Evolutionary conservation across 2,888 invertebrate species (phyloP).

Genomic region (Dynastes tityus): DNA sequence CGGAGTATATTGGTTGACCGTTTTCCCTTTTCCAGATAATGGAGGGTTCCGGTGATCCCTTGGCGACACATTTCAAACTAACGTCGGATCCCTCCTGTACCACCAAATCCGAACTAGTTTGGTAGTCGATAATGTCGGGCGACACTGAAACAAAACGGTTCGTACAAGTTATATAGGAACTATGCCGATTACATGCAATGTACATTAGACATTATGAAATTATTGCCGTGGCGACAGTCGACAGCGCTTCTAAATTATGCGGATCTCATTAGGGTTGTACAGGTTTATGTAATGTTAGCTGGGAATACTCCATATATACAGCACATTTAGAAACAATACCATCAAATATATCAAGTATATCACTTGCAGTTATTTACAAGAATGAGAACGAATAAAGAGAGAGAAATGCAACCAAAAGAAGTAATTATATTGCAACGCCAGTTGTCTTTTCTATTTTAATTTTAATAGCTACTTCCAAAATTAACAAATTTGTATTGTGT

Average conservation of each 20-base stretch:
- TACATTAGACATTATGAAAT: constrained; percentile 4
- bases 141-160: constrained; percentile 76
- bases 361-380: no score
- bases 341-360: no score
- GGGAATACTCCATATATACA: no score
- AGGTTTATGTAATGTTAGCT: no score
- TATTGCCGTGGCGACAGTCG: neutral
- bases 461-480: no score
- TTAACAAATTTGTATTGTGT: no score
- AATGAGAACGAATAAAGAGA: no score
- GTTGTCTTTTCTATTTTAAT: no score
- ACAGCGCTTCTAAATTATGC: neutral
- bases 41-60: constrained; percentile 88
- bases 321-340: no score
- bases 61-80: constrained; percentile 88
- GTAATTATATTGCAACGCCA: no score
- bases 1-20: constrained; percentile 66
- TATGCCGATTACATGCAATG: neutral
- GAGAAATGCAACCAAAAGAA: no score
- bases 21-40: constrained; percentile 91
- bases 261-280: no score
- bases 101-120: constrained; percentile 88
- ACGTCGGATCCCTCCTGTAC: constrained; percentile 89
- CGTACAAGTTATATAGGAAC: neutral
- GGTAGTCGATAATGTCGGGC: constrained; percentile 88